A percentile compares a stretch with the other conserved stretches of the same genome.
These are phyloP conservation scores for Epinephelus lanceolatus DNA, from an alignment of 2,113 vertebrate species.

Conservation along the genomic window DNA sequence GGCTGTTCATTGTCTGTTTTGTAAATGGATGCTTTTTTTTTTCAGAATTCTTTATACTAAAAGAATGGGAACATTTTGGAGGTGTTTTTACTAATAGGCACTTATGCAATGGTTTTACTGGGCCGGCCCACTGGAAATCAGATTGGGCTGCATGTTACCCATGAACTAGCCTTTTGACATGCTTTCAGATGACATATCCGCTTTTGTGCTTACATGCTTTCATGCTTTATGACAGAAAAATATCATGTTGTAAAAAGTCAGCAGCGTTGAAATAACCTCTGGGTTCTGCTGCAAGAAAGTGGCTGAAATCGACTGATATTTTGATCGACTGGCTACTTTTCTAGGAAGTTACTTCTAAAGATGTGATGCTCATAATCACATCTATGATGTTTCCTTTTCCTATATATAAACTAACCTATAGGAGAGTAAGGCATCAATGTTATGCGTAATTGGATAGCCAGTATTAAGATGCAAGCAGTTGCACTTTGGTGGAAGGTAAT, in stretches of 20 bases:
- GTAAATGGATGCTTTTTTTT: no score
- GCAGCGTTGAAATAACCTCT: neutral
- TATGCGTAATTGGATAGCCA: neutral
- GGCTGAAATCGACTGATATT: constrained; percentile 15
- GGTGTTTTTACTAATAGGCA: no score
- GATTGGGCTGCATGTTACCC: no score
- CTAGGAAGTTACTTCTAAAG: neutral
- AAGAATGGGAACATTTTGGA: no score
- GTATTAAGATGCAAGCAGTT: neutral
- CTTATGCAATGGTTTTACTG: no score
- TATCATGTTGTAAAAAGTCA: constrained; percentile 41
- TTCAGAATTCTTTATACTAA: no score
- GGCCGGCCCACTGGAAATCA: no score
- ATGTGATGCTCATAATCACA: neutral
- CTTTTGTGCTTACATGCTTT: constrained; percentile 15
- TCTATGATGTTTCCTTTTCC: neutral
- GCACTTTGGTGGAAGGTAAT: neutral
- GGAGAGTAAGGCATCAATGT: neutral
- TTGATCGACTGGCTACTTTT: neutral
- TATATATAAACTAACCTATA: neutral
- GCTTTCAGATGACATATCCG: constrained; percentile 19
- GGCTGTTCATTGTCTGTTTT: no score
- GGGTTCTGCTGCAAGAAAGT: neutral
- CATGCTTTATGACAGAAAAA: constrained; percentile 32
- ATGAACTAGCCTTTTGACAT: no score